Conservation (phyloP, 2,113 vertebrate species). For the Petromus typicus region DNA sequence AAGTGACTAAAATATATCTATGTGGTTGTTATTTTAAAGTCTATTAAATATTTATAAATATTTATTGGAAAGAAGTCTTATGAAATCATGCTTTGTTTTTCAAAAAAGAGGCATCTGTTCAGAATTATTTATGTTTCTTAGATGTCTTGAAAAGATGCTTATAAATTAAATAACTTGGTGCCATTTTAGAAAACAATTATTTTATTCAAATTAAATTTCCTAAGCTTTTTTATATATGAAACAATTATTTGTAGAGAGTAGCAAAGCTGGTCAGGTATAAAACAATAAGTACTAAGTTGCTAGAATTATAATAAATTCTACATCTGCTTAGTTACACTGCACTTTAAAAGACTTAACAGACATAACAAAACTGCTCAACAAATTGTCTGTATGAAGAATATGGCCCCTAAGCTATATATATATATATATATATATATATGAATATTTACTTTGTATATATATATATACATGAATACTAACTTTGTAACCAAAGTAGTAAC, state of each 20-base stretch:
- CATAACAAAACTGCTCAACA: not conserved
- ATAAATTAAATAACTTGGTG: not conserved
- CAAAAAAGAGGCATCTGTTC: not conserved
- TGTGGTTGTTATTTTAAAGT: not conserved
- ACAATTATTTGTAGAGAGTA: not conserved
- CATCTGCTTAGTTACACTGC: not conserved
- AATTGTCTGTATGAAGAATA: not conserved
- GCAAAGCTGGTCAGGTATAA: not conserved
- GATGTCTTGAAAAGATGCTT: not conserved
- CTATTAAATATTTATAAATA: conserved; percentile 45
- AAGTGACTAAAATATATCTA: not conserved
- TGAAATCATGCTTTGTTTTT: not conserved
- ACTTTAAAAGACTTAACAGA: conserved; percentile 3
- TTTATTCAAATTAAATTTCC: not conserved
- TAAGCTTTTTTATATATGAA: not conserved
- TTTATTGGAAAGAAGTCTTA: conserved; percentile 25
- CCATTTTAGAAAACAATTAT: conserved; percentile 13
- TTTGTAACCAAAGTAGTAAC: not conserved
- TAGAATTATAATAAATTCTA: not conserved
- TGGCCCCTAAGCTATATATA: too few species aligned
- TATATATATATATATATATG: too few species aligned
- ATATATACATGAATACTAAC: conserved; percentile 1
- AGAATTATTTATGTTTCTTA: not conserved
- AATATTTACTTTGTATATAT: conserved; percentile 39
- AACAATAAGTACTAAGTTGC: not conserved